These are phyloP conservation scores for Momotus momota DNA, from an alignment of 2,797 vertebrate species.

Conservation along the genomic window DNA sequence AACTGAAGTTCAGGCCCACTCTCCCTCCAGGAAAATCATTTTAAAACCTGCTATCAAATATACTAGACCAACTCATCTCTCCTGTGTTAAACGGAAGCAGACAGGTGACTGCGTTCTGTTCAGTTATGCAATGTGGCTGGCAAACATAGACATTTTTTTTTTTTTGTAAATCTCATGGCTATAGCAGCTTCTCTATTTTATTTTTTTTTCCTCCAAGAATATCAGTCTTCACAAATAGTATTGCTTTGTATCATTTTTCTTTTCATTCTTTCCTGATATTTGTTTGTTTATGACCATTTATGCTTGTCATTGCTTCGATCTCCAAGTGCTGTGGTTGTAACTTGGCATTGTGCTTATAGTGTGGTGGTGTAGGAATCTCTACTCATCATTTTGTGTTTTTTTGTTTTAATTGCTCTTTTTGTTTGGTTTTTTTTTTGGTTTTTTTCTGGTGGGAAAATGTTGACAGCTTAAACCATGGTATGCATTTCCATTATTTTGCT, in stretches of 20 bases:
- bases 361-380: slow-evolving; percentile 77
- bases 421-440: background rate
- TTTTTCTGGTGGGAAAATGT: slow-evolving; percentile 80
- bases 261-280: slow-evolving; percentile 63
- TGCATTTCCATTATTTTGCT: slow-evolving; percentile 82
- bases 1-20: slow-evolving; percentile 92
- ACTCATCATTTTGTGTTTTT: slow-evolving; percentile 5
- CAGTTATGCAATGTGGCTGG: slow-evolving; percentile 87
- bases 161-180: slow-evolving; percentile 78
- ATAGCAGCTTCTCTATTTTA: slow-evolving; percentile 74
- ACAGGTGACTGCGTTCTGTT: slow-evolving; percentile 91
- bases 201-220: slow-evolving; percentile 65
- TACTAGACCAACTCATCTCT: slow-evolving; percentile 92
- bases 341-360: slow-evolving; percentile 79
- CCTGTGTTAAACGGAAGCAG: slow-evolving; percentile 96
- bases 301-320: slow-evolving; percentile 80
- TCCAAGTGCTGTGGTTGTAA: slow-evolving; percentile 81
- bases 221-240: slow-evolving; percentile 73
- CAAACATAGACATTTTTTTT: slow-evolving; percentile 79
- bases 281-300: slow-evolving; percentile 75
- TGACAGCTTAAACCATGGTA: slow-evolving; percentile 79
- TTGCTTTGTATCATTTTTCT: slow-evolving; percentile 73
- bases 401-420: background rate
- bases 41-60: slow-evolving; percentile 94
- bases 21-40: slow-evolving; percentile 93